A percentile compares a stretch with the other conserved stretches of the same genome.
Evolutionary conservation across 1,140 invertebrate species (phyloP).

Genomic region (Pygmarrhopalites habei): DNA sequence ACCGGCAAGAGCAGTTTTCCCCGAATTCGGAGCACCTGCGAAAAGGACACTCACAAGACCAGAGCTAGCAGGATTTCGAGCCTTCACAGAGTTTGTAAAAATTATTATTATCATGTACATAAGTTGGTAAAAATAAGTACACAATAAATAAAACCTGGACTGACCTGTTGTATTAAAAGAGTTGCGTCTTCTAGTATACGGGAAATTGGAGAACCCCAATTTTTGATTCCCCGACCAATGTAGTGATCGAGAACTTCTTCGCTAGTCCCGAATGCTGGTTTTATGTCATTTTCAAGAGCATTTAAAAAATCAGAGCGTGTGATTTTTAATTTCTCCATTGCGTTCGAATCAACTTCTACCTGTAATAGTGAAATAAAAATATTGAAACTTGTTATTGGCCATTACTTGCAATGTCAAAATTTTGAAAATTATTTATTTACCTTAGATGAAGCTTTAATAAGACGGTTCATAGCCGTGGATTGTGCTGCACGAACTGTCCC

Average conservation of each 20-base stretch:
- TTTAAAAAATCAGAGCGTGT: constrained; percentile 84
- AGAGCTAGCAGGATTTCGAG: constrained; percentile 66
- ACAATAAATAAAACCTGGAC: no score
- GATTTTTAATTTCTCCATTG: constrained; percentile 89
- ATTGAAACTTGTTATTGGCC: not conserved
- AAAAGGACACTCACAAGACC: constrained; percentile 82
- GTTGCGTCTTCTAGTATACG: constrained; percentile 82
- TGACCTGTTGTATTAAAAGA: constrained; percentile 76
- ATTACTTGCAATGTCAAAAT: not conserved
- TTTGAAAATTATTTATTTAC: constrained; percentile 23
- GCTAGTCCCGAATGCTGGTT: constrained; percentile 90
- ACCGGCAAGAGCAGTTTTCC: constrained; percentile 97
- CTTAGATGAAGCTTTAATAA: constrained; percentile 92
- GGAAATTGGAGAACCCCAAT: constrained; percentile 84
- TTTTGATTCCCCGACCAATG: constrained; percentile 76
- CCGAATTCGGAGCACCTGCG: constrained; percentile 86
- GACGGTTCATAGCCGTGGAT: constrained; percentile 95
- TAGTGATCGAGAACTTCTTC: constrained; percentile 75
- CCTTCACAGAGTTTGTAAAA: constrained; percentile 50
- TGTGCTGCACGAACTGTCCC: constrained; percentile 95
- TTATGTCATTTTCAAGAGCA: constrained; percentile 93
- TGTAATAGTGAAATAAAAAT: constrained; percentile 42
- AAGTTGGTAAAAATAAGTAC: no score
- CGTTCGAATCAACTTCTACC: constrained; percentile 93
- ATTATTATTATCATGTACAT: no score